Conservation (phyloP, 2,888 invertebrate genomes). For the Dynastes grantii region DNA sequence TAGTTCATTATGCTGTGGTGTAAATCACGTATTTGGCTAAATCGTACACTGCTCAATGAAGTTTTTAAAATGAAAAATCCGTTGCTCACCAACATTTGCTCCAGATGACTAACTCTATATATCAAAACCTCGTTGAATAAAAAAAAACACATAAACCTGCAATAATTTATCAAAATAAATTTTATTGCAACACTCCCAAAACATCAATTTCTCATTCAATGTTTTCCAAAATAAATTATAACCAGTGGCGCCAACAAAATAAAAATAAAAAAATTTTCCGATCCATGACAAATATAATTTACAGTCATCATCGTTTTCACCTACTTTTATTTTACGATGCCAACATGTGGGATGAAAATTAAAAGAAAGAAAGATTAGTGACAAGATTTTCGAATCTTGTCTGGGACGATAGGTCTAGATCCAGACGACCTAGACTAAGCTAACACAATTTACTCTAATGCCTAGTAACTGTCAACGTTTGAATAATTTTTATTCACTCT, state of each 20-base stretch:
- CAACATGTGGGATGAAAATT: neutral
- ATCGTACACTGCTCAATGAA: neutral
- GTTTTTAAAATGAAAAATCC: neutral
- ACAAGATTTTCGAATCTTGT: neutral
- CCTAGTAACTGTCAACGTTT: neutral
- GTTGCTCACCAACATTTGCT: neutral
- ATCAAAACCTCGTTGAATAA: neutral
- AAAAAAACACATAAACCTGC: neutral
- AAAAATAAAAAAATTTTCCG: neutral
- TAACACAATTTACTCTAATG: neutral
- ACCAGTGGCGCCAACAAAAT: neutral
- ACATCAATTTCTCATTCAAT: neutral
- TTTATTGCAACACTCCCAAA: neutral
- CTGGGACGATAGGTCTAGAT: neutral
- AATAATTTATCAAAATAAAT: constrained; percentile 3
- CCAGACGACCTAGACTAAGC: constrained; percentile 5
- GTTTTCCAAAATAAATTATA: neutral
- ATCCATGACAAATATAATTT: neutral
- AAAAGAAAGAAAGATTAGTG: neutral
- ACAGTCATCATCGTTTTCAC: neutral
- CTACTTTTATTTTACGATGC: neutral
- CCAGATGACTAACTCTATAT: neutral
- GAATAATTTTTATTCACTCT: neutral
- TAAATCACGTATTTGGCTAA: too few relatives aligned
- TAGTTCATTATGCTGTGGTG: too few relatives aligned